Conservation (phyloP, 1,140 invertebrate species). For the Drosophila mayri region DNA sequence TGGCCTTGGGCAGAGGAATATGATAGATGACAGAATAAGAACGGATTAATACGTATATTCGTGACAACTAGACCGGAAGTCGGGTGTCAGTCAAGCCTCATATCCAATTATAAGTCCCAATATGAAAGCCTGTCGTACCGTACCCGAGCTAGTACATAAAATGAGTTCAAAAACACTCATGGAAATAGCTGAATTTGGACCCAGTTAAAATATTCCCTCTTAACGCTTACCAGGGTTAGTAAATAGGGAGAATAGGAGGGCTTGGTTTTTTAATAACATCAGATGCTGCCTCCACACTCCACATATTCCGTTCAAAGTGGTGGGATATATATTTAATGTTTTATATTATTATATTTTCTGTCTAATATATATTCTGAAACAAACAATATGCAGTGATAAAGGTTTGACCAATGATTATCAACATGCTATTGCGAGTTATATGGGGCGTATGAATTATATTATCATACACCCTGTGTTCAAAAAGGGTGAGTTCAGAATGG, state of each 20-base stretch:
- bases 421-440: slow-evolving; percentile 30
- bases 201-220: not conserved
- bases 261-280: no score
- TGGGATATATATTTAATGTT: not conserved
- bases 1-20: slow-evolving; percentile 14
- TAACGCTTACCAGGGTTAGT: not conserved
- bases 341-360: no score
- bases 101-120: not conserved
- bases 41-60: not conserved
- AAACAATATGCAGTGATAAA: not conserved
- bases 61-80: slow-evolving; percentile 22
- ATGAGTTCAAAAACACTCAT: slow-evolving; percentile 6
- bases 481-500: not conserved
- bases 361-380: not conserved
- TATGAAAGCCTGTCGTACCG: not conserved
- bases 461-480: slow-evolving; percentile 40
- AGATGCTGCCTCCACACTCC: no score
- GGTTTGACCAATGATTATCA: slow-evolving; percentile 29
- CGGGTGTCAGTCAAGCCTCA: not conserved
- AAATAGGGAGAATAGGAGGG: not conserved
- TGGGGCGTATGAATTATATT: slow-evolving; percentile 59
- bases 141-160: not conserved
- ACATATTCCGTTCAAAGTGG: not conserved
- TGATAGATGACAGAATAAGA: not conserved
- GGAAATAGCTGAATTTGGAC: not conserved